These are phyloP conservation scores for Halichondria panicea DNA, from an alignment of 37 sponge, comb jelly and placozoan genomes.

Conservation along the genomic window DNA sequence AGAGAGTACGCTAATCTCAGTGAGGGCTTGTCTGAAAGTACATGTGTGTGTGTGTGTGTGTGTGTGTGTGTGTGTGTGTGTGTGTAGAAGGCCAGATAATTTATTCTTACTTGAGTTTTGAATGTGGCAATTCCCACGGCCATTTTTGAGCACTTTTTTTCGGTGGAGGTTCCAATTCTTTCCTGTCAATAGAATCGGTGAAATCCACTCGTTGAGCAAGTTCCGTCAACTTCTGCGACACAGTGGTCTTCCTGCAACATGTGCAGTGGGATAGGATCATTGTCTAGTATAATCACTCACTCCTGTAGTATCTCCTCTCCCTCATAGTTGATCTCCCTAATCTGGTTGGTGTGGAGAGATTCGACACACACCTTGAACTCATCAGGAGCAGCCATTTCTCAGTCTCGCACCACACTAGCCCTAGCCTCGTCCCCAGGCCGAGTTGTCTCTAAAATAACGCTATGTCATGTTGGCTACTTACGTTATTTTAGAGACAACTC, in stretches of 20 bases:
- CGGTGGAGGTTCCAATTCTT: constrained; percentile 22
- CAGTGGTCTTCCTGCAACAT: constrained; percentile 48
- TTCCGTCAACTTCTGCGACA: constrained; percentile 66
- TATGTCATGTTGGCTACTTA: too few species aligned
- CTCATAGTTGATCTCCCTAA: constrained; percentile 72
- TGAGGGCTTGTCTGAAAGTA: constrained; percentile 64
- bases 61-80: background rate
- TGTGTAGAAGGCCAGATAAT: background rate
- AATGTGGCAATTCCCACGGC: constrained; percentile 73
- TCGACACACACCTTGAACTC: constrained; percentile 66
- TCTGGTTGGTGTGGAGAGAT: constrained; percentile 39
- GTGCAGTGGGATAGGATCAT: background rate
- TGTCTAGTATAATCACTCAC: constrained; percentile 23
- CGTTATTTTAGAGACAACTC: too few species aligned
- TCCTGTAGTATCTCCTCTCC: constrained; percentile 78
- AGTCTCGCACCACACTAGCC: background rate
- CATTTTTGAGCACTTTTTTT: constrained; percentile 58
- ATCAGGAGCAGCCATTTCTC: constrained; percentile 1
- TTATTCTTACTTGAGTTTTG: constrained; percentile 58
- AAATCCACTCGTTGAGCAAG: constrained; percentile 74
- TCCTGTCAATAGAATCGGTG: constrained; percentile 11
- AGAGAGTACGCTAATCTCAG: constrained; percentile 69
- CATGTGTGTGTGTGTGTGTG: background rate
- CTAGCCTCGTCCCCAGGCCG: too few species aligned
- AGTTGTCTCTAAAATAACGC: too few species aligned